These are phyloP conservation scores for Hydrophis major DNA, from an alignment of 2,797 vertebrate genomes.

Conservation along the genomic window DNA sequence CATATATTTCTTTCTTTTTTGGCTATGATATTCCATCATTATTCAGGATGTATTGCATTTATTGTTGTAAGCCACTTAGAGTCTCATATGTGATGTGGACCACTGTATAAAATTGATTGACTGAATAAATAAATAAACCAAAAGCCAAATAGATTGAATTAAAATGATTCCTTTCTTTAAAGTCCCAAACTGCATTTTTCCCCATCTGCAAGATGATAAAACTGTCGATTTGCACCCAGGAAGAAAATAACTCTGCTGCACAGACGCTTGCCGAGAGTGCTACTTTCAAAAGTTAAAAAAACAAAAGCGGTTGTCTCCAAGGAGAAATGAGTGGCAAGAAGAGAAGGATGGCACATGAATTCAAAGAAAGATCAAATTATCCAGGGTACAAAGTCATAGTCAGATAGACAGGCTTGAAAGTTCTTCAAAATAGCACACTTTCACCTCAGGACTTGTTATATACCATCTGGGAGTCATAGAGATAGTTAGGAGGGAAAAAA, in stretches of 20 bases:
- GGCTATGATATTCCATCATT: background rate
- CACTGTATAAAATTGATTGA: background rate
- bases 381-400: conserved; percentile 4
- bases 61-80: background rate
- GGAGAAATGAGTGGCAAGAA: background rate
- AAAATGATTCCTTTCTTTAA: background rate
- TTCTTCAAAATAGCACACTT: conserved; percentile 15
- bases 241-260: background rate
- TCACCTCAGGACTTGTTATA: conserved; percentile 10
- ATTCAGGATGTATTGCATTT: background rate
- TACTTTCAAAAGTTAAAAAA: background rate
- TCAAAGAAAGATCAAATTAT: conserved; percentile 17
- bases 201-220: background rate
- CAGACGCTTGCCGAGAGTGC: background rate
- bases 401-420: conserved; percentile 17
- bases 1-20: background rate
- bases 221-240: background rate
- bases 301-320: background rate
- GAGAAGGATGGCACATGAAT: conserved; percentile 1
- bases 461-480: background rate
- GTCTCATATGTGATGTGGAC: background rate
- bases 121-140: background rate
- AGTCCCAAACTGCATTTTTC: background rate
- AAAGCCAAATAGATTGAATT: background rate
- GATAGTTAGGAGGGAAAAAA: background rate